Conservation (phyloP, 2,888 invertebrate genomes). For the Heliconius charithonia region DNA sequence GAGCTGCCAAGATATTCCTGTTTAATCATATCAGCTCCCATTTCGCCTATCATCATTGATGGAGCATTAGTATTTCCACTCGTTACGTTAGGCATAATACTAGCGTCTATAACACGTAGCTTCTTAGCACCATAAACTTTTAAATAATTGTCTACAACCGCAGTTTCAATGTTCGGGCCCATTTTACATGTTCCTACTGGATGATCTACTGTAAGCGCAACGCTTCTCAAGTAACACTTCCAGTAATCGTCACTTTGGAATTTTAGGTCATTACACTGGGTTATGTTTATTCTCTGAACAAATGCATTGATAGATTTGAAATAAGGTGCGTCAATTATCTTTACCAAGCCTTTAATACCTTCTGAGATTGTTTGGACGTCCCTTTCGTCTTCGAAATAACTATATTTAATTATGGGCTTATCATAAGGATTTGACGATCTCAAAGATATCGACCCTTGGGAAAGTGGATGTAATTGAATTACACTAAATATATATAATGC, state of each 20-base stretch:
- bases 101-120: slow-evolving; percentile 87
- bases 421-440: slow-evolving; percentile 82
- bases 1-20: slow-evolving; percentile 55
- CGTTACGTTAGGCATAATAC: slow-evolving; percentile 89
- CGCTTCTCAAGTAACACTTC: background rate
- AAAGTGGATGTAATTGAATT: slow-evolving; percentile 75
- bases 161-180: slow-evolving; percentile 69
- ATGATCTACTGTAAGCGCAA: slow-evolving; percentile 12
- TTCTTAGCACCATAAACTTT: slow-evolving; percentile 85
- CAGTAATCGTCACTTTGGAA: slow-evolving; percentile 55
- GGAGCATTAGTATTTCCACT: slow-evolving; percentile 92
- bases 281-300: slow-evolving; percentile 55
- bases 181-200: slow-evolving; percentile 65
- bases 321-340: slow-evolving; percentile 57
- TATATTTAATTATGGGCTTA: slow-evolving; percentile 84
- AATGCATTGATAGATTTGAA: slow-evolving; percentile 59
- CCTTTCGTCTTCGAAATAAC: slow-evolving; percentile 84
- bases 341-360: slow-evolving; percentile 59
- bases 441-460: slow-evolving; percentile 82
- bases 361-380: slow-evolving; percentile 73
- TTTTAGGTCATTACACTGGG: slow-evolving; percentile 56
- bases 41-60: slow-evolving; percentile 90
- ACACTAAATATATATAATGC: slow-evolving; percentile 63
- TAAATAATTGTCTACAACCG: slow-evolving; percentile 81
- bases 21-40: slow-evolving; percentile 69